Evolutionary conservation across 2,113 vertebrate genomes (phyloP).

Genomic region (Tupaia tana): DNA sequence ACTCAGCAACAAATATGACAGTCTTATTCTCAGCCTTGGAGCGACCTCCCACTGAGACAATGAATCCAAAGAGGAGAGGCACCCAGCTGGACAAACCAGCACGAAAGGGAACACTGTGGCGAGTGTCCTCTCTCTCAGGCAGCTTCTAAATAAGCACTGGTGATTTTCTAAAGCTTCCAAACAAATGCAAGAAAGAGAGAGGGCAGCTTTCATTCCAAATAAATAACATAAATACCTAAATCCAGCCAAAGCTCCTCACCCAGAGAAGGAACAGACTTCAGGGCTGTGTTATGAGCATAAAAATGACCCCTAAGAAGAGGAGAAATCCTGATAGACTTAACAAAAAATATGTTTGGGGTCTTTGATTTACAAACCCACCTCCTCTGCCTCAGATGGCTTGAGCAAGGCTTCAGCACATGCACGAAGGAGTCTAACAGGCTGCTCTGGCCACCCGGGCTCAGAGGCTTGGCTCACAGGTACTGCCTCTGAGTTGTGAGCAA

Average conservation of each 20-base stretch:
- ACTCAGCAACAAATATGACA: too few species aligned
- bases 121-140: background rate
- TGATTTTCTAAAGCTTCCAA: background rate
- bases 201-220: background rate
- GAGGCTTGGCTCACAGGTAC: background rate
- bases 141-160: rapidly evolving
- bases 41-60: background rate
- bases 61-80: background rate
- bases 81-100: background rate
- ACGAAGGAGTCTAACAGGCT: background rate
- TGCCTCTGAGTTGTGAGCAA: background rate
- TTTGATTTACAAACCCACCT: background rate
- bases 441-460: background rate
- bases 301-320: too few species aligned
- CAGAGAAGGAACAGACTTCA: background rate
- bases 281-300: background rate
- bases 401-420: background rate
- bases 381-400: too few species aligned
- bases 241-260: rapidly evolving
- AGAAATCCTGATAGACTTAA: background rate
- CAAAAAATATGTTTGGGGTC: background rate
- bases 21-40: background rate
- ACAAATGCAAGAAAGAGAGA: background rate
- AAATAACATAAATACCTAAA: background rate
- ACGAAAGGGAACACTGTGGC: background rate